Conservation (phyloP, 2,113 vertebrate species). For the Aepyceros melampus region DNA sequence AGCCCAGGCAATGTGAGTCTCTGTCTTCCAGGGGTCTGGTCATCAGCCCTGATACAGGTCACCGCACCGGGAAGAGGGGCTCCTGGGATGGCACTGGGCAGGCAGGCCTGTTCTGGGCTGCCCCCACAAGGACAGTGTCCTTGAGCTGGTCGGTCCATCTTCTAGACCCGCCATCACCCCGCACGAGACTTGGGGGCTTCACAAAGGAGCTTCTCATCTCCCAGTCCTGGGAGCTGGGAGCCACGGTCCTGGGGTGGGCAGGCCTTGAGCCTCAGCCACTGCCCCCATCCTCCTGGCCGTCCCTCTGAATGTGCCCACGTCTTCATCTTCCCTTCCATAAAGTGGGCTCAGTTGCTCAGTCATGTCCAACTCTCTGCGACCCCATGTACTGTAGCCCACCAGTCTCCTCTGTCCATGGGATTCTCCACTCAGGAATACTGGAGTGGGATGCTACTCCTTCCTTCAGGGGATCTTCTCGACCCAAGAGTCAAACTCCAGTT, state of each 20-base stretch:
- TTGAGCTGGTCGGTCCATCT: neutral
- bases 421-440: neutral
- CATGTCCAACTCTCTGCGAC: fast-evolving
- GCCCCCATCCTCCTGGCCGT: fast-evolving
- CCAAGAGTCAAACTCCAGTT: neutral
- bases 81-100: fast-evolving
- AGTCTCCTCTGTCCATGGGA: neutral
- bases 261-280: fast-evolving
- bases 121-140: neutral
- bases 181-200: fast-evolving
- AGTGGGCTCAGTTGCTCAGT: neutral
- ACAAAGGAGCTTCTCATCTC: neutral
- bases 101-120: neutral
- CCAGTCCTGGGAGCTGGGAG: neutral
- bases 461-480: neutral
- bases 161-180: fast-evolving
- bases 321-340: fast-evolving
- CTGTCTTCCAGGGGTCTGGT: too few relatives aligned
- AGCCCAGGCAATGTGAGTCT: neutral
- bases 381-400: fast-evolving
- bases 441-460: neutral
- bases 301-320: neutral
- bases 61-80: fast-evolving
- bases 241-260: fast-evolving
- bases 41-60: neutral